Evolutionary conservation across 2,888 invertebrate genomes (phyloP).

Genomic region (Microctonus brassicae): DNA sequence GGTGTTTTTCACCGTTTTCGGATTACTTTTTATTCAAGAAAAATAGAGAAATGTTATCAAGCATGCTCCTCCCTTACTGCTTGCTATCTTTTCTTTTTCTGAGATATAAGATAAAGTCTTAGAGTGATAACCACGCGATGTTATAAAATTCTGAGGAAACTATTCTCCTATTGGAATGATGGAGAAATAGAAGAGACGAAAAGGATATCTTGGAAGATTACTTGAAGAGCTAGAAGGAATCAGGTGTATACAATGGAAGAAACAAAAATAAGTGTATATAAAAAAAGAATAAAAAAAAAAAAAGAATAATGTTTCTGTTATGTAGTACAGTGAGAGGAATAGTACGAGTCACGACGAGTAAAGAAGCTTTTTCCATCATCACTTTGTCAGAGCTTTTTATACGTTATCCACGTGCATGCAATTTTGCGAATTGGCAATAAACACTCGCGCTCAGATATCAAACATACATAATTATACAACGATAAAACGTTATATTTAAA

Average conservation of each 20-base stretch:
- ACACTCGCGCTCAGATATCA: background rate
- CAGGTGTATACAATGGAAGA: background rate
- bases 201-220: constrained; percentile 19
- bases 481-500: background rate
- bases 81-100: background rate
- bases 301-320: constrained; percentile 2
- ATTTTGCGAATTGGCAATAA: background rate
- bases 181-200: background rate
- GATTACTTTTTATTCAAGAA: constrained; percentile 12
- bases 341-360: background rate
- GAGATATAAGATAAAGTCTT: constrained; percentile 22
- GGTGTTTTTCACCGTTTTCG: constrained; percentile 9
- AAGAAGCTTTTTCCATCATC: background rate
- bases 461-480: background rate
- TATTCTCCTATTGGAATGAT: constrained; percentile 24
- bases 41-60: constrained; percentile 12
- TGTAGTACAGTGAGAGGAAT: background rate
- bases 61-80: background rate
- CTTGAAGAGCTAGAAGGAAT: background rate
- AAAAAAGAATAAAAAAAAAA: constrained; percentile 6
- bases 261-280: background rate
- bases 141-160: constrained; percentile 3
- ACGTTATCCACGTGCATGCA: background rate
- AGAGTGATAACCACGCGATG: constrained; percentile 20
- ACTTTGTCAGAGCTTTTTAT: background rate